Conservation (phyloP, 2,113 vertebrate species). For the Chaetura pelagica region DNA sequence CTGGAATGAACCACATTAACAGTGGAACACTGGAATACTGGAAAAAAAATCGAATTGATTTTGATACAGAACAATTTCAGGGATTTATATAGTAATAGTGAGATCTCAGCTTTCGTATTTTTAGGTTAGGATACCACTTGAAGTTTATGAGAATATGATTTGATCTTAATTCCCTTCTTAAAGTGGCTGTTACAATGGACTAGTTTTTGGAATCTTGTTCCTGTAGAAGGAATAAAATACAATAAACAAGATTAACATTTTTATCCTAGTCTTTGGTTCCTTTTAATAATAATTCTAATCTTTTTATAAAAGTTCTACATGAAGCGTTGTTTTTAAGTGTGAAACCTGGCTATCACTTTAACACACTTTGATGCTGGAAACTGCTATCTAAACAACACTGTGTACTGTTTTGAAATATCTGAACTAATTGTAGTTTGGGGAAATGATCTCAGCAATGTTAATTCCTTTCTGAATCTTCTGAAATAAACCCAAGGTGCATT, state of each 20-base stretch:
- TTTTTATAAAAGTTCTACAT: not conserved
- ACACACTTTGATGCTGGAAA: not conserved
- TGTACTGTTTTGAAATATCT: not conserved
- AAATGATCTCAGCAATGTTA: not conserved
- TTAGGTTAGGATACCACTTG: not conserved
- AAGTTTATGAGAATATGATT: not conserved
- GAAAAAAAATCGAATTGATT: not conserved
- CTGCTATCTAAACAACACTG: not conserved
- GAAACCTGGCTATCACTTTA: not conserved
- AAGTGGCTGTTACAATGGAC: not conserved
- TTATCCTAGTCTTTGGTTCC: not conserved
- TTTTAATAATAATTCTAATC: not conserved
- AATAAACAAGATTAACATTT: not conserved
- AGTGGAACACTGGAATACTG: not conserved
- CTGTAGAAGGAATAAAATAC: not conserved
- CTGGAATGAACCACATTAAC: not conserved
- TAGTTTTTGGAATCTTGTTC: not conserved
- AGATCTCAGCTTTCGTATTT: not conserved
- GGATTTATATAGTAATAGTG: not conserved
- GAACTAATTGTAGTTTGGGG: not conserved
- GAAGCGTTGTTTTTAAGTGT: not conserved
- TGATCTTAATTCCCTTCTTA: not conserved
- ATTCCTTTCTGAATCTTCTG: not conserved
- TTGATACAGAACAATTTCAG: not conserved
- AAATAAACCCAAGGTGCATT: not conserved